Evolutionary conservation across 2,888 invertebrate species (phyloP).

Genomic region (Nomada ruficornis): DNA sequence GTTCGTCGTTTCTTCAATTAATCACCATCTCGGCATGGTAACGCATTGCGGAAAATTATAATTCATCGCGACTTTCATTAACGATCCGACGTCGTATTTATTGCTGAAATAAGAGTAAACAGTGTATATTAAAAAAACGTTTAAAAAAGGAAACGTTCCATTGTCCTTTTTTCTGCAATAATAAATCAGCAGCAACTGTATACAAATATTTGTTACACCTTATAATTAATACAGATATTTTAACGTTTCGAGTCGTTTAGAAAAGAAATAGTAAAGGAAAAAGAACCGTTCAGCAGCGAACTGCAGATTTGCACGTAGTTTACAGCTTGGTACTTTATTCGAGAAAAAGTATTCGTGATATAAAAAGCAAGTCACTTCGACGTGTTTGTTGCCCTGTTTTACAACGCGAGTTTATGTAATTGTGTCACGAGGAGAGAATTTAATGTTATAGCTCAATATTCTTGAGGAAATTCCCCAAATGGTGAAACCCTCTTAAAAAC

Average conservation of each 20-base stretch:
- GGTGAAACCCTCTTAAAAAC: constrained; percentile 38
- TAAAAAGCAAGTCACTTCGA: constrained; percentile 47
- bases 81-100: constrained; percentile 34
- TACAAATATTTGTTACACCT: neutral
- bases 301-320: constrained; percentile 34
- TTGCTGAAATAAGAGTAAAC: constrained; percentile 11
- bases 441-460: constrained; percentile 54
- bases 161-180: neutral
- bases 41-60: constrained; percentile 50
- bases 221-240: no score
- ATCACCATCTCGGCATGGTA: constrained; percentile 38
- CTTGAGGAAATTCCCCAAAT: constrained; percentile 40
- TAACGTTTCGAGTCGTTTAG: no score
- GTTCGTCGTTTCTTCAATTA: constrained; percentile 49
- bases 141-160: constrained; percentile 19
- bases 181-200: neutral
- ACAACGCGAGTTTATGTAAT: constrained; percentile 55
- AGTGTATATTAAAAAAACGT: neutral
- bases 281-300: constrained; percentile 13
- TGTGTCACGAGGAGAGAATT: constrained; percentile 46
- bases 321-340: neutral
- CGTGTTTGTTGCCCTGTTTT: constrained; percentile 49
- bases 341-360: constrained; percentile 20
- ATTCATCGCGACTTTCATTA: constrained; percentile 56
- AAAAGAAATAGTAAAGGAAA: constrained; percentile 5